Conservation (phyloP, 1,140 invertebrate genomes). For the Eumaeus atala region DNA sequence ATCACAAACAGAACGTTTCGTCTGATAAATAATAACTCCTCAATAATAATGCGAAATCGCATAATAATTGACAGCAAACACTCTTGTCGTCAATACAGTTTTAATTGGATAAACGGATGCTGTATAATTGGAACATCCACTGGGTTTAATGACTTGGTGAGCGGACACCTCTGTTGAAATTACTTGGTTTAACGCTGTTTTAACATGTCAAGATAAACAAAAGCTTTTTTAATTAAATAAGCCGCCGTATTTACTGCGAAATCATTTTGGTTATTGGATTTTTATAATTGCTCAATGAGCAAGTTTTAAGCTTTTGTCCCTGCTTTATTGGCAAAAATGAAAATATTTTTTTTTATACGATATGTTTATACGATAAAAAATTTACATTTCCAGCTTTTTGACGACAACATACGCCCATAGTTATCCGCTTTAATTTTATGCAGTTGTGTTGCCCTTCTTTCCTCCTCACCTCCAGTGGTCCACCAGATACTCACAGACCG, state of each 20-base stretch:
- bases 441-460: too few species aligned
- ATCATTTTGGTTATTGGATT: constrained; percentile 4
- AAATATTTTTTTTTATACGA: too few species aligned
- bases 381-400: too few species aligned
- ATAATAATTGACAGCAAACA: constrained; percentile 33
- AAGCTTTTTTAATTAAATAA: constrained; percentile 10
- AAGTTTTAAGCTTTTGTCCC: too few species aligned
- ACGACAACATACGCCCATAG: too few species aligned
- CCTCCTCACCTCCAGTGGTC: too few species aligned
- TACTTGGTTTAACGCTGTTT: constrained; percentile 21
- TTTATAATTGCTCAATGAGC: background rate
- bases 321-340: too few species aligned
- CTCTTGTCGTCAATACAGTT: constrained; percentile 25
- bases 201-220: constrained; percentile 21
- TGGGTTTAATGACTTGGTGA: constrained; percentile 30
- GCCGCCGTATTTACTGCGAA: constrained; percentile 20
- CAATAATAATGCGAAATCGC: constrained; percentile 18
- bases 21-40: too few species aligned
- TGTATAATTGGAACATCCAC: constrained; percentile 32
- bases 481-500: too few species aligned
- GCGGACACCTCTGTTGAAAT: constrained; percentile 23
- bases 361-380: too few species aligned
- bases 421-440: too few species aligned
- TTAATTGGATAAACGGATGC: constrained; percentile 32
- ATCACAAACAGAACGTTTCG: too few species aligned